Conservation (phyloP, 2,797 vertebrate genomes). For the Cygnus olor region DNA sequence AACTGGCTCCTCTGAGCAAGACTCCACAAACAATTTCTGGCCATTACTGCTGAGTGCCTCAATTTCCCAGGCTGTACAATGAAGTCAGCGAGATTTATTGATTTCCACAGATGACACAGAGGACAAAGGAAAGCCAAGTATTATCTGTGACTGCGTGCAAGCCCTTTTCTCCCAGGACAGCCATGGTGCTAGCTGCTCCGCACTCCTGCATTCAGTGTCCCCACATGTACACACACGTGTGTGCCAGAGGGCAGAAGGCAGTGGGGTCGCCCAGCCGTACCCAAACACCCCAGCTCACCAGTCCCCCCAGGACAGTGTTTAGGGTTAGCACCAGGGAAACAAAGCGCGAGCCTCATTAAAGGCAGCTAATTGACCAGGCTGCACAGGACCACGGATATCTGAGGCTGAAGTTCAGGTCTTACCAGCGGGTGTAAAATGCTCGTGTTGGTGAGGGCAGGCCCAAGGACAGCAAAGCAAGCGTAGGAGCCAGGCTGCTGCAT, state of each 20-base stretch:
- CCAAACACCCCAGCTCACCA: background rate
- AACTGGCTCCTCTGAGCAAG: background rate
- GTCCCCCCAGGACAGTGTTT: rapidly evolving
- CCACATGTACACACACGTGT: rapidly evolving
- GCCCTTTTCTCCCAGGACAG: background rate
- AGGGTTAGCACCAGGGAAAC: background rate
- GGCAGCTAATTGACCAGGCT: background rate
- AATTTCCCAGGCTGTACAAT: background rate
- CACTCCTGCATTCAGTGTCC: background rate
- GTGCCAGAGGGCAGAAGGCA: rapidly evolving
- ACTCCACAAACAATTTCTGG: background rate
- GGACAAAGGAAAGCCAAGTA: background rate
- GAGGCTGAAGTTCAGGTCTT: background rate
- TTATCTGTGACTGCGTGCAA: background rate
- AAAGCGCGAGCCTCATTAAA: background rate
- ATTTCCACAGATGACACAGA: background rate
- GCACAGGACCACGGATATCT: background rate
- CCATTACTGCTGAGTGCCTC: rapidly evolving
- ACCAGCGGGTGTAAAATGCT: background rate
- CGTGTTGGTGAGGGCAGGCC: background rate
- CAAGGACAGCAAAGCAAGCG: background rate
- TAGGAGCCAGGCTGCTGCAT: background rate
- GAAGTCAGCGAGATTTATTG: background rate
- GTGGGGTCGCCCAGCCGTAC: background rate
- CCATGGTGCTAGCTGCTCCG: background rate